Conservation (phyloP, 2,113 vertebrate species). For the Noctilio leporinus region DNA sequence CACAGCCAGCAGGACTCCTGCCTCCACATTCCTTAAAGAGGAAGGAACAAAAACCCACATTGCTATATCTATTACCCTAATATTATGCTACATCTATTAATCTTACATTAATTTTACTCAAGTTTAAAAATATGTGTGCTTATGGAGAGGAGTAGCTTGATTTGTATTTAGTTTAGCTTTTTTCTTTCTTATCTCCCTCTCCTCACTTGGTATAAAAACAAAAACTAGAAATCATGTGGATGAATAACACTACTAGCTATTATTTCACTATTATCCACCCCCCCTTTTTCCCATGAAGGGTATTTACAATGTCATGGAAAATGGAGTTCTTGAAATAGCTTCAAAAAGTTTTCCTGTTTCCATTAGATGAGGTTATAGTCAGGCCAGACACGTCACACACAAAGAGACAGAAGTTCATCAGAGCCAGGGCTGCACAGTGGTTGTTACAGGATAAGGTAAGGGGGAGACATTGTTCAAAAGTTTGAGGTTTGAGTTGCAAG, state of each 20-base stretch:
- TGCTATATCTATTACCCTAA: not conserved
- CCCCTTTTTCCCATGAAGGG: constrained; percentile 44
- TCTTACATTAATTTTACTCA: not conserved
- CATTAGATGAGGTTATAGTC: constrained; percentile 8
- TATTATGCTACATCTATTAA: not conserved
- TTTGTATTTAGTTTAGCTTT: not conserved
- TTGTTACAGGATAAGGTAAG: not conserved
- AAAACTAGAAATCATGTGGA: constrained; percentile 41
- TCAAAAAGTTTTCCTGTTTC: constrained; percentile 59
- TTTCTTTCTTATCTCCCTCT: not conserved
- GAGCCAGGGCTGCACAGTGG: not conserved
- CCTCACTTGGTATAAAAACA: not conserved
- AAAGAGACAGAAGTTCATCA: not conserved
- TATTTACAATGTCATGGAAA: constrained; percentile 22
- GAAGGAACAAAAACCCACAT: not conserved
- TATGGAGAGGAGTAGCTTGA: not conserved
- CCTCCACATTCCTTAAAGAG: not conserved
- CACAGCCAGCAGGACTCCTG: not conserved
- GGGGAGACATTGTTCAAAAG: not conserved
- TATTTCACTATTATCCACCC: constrained; percentile 36
- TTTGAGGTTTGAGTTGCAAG: not conserved
- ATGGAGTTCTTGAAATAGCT: constrained; percentile 10
- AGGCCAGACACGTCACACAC: not conserved
- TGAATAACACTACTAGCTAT: constrained; percentile 31
- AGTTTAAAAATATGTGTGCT: not conserved